phyloP scores from a whole-genome alignment of 2,888 invertebrate species.

The Pasiphila rectangulata region DNA sequence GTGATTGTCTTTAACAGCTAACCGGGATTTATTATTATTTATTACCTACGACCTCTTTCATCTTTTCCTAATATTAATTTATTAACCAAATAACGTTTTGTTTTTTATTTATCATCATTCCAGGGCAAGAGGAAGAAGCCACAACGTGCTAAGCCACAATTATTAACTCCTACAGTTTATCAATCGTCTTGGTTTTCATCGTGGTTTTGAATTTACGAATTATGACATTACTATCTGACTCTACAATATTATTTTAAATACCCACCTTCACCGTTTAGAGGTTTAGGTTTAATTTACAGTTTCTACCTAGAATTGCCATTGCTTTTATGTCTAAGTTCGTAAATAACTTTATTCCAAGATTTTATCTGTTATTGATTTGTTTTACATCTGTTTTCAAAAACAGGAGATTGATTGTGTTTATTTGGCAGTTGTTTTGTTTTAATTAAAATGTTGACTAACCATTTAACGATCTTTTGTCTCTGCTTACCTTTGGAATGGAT shows the following conservation, averaged over 20 bases:
- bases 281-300: too few species aligned
- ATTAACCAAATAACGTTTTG: conserved; percentile 17
- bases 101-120: conserved; percentile 41
- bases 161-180: conserved; percentile 38
- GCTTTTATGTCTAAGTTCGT: conserved; percentile 15
- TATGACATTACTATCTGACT: conserved; percentile 14
- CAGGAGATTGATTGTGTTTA: not conserved
- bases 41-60: not conserved
- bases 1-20: not conserved
- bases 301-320: too few species aligned
- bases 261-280: not conserved
- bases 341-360: conserved; percentile 14
- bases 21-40: not conserved
- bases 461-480: conserved; percentile 35
- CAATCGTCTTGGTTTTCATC: conserved; percentile 44
- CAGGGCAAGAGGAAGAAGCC: conserved; percentile 57
- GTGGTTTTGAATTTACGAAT: conserved; percentile 31
- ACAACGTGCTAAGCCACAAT: conserved; percentile 40
- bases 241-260: not conserved
- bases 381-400: too few species aligned
- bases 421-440: conserved; percentile 36
- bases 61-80: not conserved
- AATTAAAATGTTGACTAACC: conserved; percentile 32
- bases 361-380: conserved; percentile 23
- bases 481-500: conserved; percentile 60